Percentiles rank a stretch among this genome's conserved stretches.
Evolutionary conservation across 30 jellyfish, hydroid and myxozoan genomes (phyloP).

Genomic region (Chrysaora quinquecirrha): DNA sequence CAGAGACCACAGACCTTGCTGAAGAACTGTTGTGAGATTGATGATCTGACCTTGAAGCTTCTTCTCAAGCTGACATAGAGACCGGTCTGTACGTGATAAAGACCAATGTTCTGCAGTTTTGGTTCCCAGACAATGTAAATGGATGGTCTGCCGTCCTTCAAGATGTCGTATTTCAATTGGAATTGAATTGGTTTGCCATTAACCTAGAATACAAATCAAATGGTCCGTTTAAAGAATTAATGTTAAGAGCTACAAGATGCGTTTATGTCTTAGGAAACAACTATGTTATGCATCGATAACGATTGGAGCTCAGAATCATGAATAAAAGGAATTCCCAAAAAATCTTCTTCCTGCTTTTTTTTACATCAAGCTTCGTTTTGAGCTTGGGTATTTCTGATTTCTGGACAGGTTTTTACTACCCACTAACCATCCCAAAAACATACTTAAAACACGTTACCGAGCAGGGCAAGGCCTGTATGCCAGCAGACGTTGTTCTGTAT

Average conservation of each 20-base stretch:
- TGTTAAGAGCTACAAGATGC: not conserved
- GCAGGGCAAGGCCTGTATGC: too few species aligned
- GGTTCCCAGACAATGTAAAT: constrained; percentile 69
- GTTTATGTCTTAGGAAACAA: not conserved
- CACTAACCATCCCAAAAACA: too few species aligned
- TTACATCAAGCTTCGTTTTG: not conserved
- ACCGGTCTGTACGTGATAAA: constrained; percentile 47
- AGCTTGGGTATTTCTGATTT: not conserved
- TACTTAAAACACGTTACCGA: too few species aligned
- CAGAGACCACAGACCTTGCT: constrained; percentile 80
- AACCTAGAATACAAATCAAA: constrained; percentile 17
- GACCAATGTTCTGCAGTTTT: constrained; percentile 8
- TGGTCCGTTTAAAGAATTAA: not conserved
- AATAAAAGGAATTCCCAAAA: not conserved
- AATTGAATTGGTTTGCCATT: constrained; percentile 4
- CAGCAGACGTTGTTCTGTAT: too few species aligned
- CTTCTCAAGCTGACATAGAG: constrained; percentile 48
- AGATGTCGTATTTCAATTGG: constrained; percentile 2
- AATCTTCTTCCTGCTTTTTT: not conserved
- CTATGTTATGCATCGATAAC: not conserved
- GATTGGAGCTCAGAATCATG: not conserved
- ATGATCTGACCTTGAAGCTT: constrained; percentile 45
- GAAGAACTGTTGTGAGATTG: constrained; percentile 41
- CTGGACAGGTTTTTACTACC: too few species aligned
- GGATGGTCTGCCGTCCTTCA: constrained; percentile 28